A percentile compares a stretch with the other conserved stretches of the same genome.
These are phyloP conservation scores for Stenotaenia linearis DNA, from an alignment of 2,888 invertebrate genomes.

Conservation along the genomic window DNA sequence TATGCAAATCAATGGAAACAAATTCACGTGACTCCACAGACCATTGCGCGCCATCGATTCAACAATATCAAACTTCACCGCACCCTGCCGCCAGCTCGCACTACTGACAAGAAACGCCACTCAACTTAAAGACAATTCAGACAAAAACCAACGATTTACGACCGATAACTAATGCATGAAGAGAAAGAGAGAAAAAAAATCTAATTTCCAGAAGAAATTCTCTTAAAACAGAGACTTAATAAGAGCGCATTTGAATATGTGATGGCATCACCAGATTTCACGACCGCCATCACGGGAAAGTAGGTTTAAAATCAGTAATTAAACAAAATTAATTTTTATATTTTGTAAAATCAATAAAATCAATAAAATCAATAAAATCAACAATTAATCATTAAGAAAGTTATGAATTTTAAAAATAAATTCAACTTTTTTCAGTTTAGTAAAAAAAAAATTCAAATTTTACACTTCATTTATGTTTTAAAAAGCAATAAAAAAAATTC, in stretches of 20 bases:
- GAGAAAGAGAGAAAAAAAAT: neutral
- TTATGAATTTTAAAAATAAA: too few relatives aligned
- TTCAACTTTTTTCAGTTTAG: too few relatives aligned
- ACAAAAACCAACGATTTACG: neutral
- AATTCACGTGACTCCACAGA: neutral
- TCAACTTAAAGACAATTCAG: neutral
- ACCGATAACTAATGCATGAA: neutral
- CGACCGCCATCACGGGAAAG: neutral
- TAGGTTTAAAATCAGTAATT: too few relatives aligned
- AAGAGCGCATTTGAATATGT: neutral
- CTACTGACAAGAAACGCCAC: neutral
- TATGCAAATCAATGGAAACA: neutral
- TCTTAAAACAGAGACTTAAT: neutral
- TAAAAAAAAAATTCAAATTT: too few relatives aligned
- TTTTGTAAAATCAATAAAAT: too few relatives aligned
- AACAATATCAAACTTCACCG: neutral
- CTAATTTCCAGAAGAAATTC: neutral
- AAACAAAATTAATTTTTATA: too few relatives aligned
- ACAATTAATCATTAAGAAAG: too few relatives aligned
- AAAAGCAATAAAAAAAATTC: too few relatives aligned
- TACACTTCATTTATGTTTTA: too few relatives aligned
- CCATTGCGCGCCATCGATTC: neutral
- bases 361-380: too few relatives aligned
- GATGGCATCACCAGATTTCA: neutral
- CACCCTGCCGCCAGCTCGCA: neutral